These are phyloP conservation scores for Montipora capitata DNA, from an alignment of 92 coral and sea anemone genomes.

Conservation along the genomic window DNA sequence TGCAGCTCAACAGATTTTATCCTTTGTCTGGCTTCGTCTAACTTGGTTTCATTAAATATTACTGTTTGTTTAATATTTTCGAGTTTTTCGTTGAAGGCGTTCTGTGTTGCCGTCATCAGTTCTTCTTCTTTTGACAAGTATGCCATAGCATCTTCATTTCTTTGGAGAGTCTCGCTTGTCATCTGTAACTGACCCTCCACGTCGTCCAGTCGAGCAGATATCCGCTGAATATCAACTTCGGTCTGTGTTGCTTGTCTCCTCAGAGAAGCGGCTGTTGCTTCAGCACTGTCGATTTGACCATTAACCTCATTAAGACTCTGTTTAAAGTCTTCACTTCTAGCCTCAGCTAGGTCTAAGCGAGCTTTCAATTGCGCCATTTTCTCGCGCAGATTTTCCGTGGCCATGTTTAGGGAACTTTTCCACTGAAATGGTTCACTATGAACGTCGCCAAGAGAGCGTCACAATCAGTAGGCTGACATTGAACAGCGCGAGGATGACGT, in stretches of 20 bases:
- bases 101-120: constrained; percentile 10
- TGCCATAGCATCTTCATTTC: constrained; percentile 38
- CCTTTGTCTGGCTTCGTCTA: constrained; percentile 21
- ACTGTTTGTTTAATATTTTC: constrained; percentile 36
- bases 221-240: constrained; percentile 35
- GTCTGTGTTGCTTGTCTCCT: constrained; percentile 28
- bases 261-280: constrained; percentile 18
- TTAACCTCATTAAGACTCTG: constrained; percentile 36
- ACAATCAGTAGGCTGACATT: background rate
- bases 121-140: constrained; percentile 28
- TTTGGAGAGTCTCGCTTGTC: constrained; percentile 25
- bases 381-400: constrained; percentile 34
- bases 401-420: constrained; percentile 15
- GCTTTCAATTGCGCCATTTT: constrained; percentile 26
- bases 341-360: constrained; percentile 44
- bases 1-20: constrained; percentile 45
- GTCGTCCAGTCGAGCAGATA: constrained; percentile 31
- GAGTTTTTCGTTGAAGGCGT: constrained; percentile 35
- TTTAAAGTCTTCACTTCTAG: constrained; percentile 40
- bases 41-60: constrained; percentile 13
- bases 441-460: constrained; percentile 11
- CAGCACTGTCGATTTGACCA: constrained; percentile 38
- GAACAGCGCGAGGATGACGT: constrained; percentile 37
- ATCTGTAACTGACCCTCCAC: constrained; percentile 19
- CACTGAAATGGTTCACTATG: background rate